Evolutionary conservation across 2,888 invertebrate species (phyloP).

Genomic region (Lycia hirtaria): DNA sequence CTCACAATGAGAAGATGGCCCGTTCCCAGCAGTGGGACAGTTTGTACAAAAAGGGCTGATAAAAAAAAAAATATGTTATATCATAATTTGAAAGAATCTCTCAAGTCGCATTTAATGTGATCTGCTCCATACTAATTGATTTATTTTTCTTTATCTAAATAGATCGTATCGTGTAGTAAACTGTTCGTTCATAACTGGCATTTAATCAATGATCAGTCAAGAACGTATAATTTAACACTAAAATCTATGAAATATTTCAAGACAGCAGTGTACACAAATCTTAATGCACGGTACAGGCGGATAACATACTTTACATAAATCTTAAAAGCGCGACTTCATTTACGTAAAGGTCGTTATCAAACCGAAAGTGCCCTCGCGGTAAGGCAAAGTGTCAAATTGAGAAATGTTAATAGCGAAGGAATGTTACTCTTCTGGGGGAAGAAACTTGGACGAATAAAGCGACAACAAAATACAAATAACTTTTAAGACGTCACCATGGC

Average conservation of each 20-base stretch:
- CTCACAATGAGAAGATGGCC: too few species aligned
- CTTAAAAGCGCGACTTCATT: slow-evolving; percentile 20
- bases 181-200: too few species aligned
- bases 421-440: slow-evolving; percentile 15
- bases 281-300: not conserved
- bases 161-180: too few species aligned
- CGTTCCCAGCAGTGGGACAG: too few species aligned
- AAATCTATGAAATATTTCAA: not conserved
- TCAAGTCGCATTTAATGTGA: too few species aligned
- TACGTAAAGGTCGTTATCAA: slow-evolving; percentile 32
- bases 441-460: not conserved
- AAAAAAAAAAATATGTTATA: too few species aligned
- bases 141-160: too few species aligned
- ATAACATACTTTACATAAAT: slow-evolving; percentile 28
- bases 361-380: slow-evolving; percentile 22
- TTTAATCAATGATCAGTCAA: not conserved
- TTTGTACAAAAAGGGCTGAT: too few species aligned
- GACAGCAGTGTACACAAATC: not conserved
- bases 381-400: slow-evolving; percentile 27
- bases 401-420: slow-evolving; percentile 23
- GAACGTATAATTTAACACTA: not conserved
- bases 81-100: too few species aligned
- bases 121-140: too few species aligned
- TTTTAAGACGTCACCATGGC: too few species aligned
- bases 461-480: too few species aligned